These are phyloP conservation scores for Zaprionus camerounensis DNA, from an alignment of 1,140 invertebrate genomes.

Conservation along the genomic window DNA sequence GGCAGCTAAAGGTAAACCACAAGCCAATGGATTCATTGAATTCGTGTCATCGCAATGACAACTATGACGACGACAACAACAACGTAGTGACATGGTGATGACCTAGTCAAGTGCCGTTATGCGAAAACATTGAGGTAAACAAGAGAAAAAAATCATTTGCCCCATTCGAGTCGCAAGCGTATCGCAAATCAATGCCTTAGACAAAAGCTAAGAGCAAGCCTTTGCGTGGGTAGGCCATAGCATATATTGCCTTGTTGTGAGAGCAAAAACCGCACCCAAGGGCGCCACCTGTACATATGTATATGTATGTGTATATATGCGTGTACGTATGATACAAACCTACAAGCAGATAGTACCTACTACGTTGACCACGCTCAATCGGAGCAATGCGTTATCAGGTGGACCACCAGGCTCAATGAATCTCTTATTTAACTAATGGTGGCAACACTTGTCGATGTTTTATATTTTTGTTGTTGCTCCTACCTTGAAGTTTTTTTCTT, in stretches of 20 bases:
- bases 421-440: conserved; percentile 47
- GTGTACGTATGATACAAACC: not conserved
- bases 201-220: conserved; percentile 13
- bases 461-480: not conserved
- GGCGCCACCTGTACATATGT: conserved; percentile 8
- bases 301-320: too few relatives aligned
- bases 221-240: conserved; percentile 11
- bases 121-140: conserved; percentile 12
- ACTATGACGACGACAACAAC: conserved; percentile 40
- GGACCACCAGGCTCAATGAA: conserved; percentile 24
- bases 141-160: conserved; percentile 16
- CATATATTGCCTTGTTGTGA: not conserved
- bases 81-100: conserved; percentile 40
- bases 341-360: not conserved
- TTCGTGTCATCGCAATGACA: conserved; percentile 52
- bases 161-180: conserved; percentile 23
- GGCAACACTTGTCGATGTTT: conserved; percentile 8
- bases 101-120: conserved; percentile 60
- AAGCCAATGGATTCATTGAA: conserved; percentile 69
- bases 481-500: conserved; percentile 17
- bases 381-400: conserved; percentile 17
- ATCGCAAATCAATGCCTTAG: conserved; percentile 47
- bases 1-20: conserved; percentile 51
- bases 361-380: conserved; percentile 29
- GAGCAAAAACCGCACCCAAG: conserved; percentile 5